Base-by-base conservation (phyloP, 2,888 invertebrate species). In the Cephus nigrinus region DNA sequence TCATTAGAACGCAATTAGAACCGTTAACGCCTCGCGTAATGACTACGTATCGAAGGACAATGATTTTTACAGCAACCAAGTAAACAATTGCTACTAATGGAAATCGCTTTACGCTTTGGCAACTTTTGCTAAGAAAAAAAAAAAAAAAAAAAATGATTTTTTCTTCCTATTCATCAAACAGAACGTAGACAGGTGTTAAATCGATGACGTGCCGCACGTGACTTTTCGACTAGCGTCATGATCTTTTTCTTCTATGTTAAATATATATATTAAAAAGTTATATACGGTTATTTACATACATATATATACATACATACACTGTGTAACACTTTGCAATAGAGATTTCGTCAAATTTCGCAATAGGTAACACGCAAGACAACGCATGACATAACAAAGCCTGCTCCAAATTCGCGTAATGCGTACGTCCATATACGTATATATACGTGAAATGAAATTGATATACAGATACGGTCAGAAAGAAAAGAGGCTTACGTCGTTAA, bases 131-230 rank as follows among this genome's bases (percentile, higher is more conserved):
- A 15, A 30, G 33, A 11, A 71, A 33, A 55, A 55, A 40, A 36
- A 40, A 40, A n/a, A n/a, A n/a, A 40, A 36, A 40, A 36, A 40
- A 40, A 9, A 40, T 5, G 2, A 40, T 55, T 55, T 55, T 55
- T 55, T 23, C 23, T 55, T 55, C 23, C 55, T 80, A 78, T 31
- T 23, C 76, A 80, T 78, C 78, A 75, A 55, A 55, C 55, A 55
- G 23, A 55, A 55, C 55, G 55, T 55, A 55, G 55, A 23, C 55
- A 55, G 77, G 79, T 71, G 71, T 31, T 71, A 32, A 32, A 32
- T 31, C 71, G 71, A 71, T 71, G 71, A 71, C 71, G 71, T 33
- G 31, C 3, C 71, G 31, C 71, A 71, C 71, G 71, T 71, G 71
- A 71, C 71, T 71, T 33, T 71, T 71, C 33, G 55, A 55, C 55